Conservation (phyloP, 2,113 vertebrate species). For the Coptodon bakossiorum region DNA sequence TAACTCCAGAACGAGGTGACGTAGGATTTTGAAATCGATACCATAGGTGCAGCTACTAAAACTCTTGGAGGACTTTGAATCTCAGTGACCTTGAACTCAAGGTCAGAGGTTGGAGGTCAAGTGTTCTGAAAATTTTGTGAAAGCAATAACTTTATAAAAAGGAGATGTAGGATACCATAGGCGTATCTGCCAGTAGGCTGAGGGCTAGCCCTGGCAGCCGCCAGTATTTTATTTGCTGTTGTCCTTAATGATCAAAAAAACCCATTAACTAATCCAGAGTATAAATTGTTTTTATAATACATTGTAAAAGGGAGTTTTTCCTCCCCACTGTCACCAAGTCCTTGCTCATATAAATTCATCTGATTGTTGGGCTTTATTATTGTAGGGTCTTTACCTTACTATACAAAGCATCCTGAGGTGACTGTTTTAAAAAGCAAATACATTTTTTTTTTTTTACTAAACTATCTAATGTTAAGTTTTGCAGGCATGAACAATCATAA, state of each 20-base stretch:
- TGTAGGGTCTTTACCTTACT: no score
- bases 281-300: not conserved
- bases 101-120: not conserved
- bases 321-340: no score
- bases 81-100: not conserved
- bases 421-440: not conserved
- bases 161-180: rapidly evolving
- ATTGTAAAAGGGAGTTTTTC: not conserved
- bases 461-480: not conserved
- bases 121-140: not conserved
- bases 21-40: rapidly evolving
- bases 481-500: not conserved
- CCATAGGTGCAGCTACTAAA: rapidly evolving
- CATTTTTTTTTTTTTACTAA: not conserved
- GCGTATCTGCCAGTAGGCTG: not conserved
- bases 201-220: rapidly evolving
- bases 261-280: not conserved
- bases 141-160: not conserved
- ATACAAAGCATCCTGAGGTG: rapidly evolving
- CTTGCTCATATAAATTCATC: no score
- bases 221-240: not conserved
- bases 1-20: rapidly evolving
- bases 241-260: rapidly evolving
- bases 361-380: no score
- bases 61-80: not conserved